Evolutionary conservation across 2,113 vertebrate species (phyloP).

Genomic region (Dendrocopos noguchii): DNA sequence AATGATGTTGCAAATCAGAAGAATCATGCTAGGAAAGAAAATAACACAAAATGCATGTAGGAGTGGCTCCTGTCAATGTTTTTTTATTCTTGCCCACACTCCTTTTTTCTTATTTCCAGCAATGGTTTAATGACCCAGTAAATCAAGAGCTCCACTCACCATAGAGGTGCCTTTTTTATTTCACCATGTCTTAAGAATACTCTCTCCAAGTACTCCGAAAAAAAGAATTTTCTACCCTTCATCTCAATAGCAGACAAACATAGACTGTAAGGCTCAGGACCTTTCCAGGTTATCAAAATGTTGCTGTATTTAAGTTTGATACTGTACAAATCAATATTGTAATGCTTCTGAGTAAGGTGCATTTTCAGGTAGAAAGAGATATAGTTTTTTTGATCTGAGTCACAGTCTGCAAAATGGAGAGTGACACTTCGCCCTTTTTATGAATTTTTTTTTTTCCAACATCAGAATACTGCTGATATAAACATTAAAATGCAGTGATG

Average conservation of each 20-base stretch:
- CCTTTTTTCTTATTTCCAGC: not conserved
- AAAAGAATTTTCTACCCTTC: not conserved
- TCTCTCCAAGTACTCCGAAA: not conserved
- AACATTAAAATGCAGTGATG: not conserved
- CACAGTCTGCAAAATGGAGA: not conserved
- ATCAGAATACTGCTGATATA: not conserved
- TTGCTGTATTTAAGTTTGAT: not conserved
- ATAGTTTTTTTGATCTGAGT: not conserved
- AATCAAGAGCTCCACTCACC: not conserved
- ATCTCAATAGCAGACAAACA: not conserved
- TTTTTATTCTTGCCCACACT: not conserved
- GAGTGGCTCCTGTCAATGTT: not conserved
- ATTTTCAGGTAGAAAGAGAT: not conserved
- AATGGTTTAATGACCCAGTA: not conserved
- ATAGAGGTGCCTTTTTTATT: not conserved
- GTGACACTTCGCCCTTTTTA: not conserved
- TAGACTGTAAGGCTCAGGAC: not conserved
- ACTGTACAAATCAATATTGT: not conserved
- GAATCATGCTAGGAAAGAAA: not conserved
- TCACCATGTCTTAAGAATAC: not conserved
- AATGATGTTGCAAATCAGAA: not conserved
- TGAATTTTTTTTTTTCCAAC: not conserved
- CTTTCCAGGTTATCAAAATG: not conserved
- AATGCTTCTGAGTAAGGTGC: not conserved
- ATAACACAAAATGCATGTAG: not conserved